Evolutionary conservation across 2,888 invertebrate genomes (phyloP).

Genomic region (Phyto melanocephala): DNA sequence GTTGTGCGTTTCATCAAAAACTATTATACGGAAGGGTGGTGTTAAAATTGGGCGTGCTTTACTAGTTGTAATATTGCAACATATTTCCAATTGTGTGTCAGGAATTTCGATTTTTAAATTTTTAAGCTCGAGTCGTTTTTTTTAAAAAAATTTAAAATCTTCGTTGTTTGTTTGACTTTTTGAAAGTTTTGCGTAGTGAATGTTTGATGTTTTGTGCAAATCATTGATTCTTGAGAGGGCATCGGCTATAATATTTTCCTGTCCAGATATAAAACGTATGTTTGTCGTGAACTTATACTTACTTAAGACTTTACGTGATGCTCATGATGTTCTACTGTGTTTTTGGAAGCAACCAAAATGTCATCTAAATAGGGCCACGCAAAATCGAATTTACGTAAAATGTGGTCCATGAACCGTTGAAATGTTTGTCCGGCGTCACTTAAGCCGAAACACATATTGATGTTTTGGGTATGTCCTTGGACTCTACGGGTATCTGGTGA

Average conservation of each 20-base stretch:
- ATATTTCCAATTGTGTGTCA: slow-evolving; percentile 15
- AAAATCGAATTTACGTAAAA: slow-evolving; percentile 14
- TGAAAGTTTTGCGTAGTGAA: slow-evolving; percentile 70
- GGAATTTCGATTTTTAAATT: background rate
- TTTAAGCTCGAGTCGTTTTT: no score
- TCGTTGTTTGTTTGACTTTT: background rate
- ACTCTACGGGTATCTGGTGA: slow-evolving; percentile 55
- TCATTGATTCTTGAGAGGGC: slow-evolving; percentile 58
- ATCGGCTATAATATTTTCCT: slow-evolving; percentile 36
- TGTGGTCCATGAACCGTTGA: slow-evolving; percentile 45
- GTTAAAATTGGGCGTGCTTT: slow-evolving; percentile 43
- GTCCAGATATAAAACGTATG: slow-evolving; percentile 40
- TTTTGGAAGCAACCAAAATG: slow-evolving; percentile 17
- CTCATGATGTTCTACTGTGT: background rate
- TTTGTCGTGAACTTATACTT: slow-evolving; percentile 39
- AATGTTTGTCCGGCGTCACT: slow-evolving; percentile 44
- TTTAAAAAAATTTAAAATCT: no score
- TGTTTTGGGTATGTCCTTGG: slow-evolving; percentile 37
- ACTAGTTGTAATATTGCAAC: slow-evolving; percentile 31
- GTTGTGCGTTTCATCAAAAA: slow-evolving; percentile 36
- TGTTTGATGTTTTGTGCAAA: slow-evolving; percentile 68
- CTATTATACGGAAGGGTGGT: slow-evolving; percentile 9
- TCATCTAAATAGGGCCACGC: slow-evolving; percentile 31
- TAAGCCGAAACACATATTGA: slow-evolving; percentile 42
- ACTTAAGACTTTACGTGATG: no score